Evolutionary conservation across 2,888 invertebrate species (phyloP).

Genomic region (Caenorhabditis panamensis): DNA sequence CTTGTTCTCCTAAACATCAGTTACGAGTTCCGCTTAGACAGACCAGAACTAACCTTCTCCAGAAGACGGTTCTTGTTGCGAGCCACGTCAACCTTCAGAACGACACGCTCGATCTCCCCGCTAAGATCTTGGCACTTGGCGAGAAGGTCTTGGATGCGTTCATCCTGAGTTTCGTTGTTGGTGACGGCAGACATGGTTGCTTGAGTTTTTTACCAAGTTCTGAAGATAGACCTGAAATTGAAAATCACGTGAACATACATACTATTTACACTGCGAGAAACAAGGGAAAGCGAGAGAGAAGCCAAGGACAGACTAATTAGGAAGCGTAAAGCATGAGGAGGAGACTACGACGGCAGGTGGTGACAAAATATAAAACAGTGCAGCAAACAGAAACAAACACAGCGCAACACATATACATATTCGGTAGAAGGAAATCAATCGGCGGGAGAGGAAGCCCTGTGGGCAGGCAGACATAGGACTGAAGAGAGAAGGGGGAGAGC

Average conservation of each 20-base stretch:
- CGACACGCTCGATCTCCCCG: background rate
- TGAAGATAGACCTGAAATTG: background rate
- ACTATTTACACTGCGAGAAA: background rate
- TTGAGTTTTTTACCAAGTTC: conserved; percentile 3
- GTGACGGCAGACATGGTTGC: background rate
- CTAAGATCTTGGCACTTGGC: background rate
- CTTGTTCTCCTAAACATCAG: conserved; percentile 11
- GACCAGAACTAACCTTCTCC: background rate
- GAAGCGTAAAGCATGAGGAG: background rate
- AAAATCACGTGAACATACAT: background rate
- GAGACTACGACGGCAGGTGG: background rate
- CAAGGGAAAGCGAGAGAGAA: background rate
- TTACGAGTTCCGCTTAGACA: too few species aligned
- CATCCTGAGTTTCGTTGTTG: background rate
- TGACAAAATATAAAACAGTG: conserved; percentile 13
- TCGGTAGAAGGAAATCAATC: conserved; percentile 16
- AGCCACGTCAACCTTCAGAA: too few species aligned
- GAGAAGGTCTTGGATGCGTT: background rate
- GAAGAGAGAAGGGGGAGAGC: background rate
- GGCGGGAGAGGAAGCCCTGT: background rate
- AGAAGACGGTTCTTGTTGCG: background rate
- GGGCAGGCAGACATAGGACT: background rate
- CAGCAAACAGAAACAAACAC: conserved; percentile 5
- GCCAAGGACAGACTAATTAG: background rate
- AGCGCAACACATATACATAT: conserved; percentile 19